Evolutionary conservation across 2,797 vertebrate genomes (phyloP).

Genomic region (Ambastaia sidthimunki): DNA sequence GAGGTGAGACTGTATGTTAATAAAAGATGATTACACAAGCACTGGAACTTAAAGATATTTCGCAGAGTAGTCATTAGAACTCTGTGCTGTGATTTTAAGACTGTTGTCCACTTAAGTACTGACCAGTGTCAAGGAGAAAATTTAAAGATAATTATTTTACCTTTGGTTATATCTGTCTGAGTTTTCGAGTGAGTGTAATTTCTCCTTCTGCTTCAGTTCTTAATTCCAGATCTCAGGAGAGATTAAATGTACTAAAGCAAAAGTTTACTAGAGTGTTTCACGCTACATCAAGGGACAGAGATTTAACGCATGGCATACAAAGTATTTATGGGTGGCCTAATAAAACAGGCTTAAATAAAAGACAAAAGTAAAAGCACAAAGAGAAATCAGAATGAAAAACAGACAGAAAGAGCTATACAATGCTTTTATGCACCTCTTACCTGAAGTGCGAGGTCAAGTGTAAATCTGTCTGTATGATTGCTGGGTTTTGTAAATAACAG

Average conservation of each 20-base stretch:
- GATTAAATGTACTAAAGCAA: slow-evolving; percentile 52
- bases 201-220: slow-evolving; percentile 57
- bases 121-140: slow-evolving; percentile 58
- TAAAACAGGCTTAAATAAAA: not conserved
- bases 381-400: not conserved
- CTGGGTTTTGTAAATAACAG: slow-evolving; percentile 21
- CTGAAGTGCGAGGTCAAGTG: slow-evolving; percentile 11
- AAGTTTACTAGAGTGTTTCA: slow-evolving; percentile 35
- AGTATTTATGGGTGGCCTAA: not conserved
- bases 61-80: slow-evolving; percentile 48
- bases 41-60: slow-evolving; percentile 18
- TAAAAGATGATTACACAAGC: slow-evolving; percentile 45
- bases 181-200: slow-evolving; percentile 56
- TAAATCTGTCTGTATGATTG: slow-evolving; percentile 12
- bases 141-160: slow-evolving; percentile 62
- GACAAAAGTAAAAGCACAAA: not conserved
- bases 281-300: not conserved
- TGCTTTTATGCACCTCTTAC: not conserved
- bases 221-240: slow-evolving; percentile 57
- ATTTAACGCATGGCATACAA: not conserved
- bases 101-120: not conserved
- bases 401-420: not conserved
- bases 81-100: slow-evolving; percentile 25
- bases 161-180: slow-evolving; percentile 63
- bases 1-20: slow-evolving; percentile 42